These are phyloP conservation scores for Caenorhabditis wallacei DNA, from an alignment of 2,888 invertebrate species.

Conservation along the genomic window DNA sequence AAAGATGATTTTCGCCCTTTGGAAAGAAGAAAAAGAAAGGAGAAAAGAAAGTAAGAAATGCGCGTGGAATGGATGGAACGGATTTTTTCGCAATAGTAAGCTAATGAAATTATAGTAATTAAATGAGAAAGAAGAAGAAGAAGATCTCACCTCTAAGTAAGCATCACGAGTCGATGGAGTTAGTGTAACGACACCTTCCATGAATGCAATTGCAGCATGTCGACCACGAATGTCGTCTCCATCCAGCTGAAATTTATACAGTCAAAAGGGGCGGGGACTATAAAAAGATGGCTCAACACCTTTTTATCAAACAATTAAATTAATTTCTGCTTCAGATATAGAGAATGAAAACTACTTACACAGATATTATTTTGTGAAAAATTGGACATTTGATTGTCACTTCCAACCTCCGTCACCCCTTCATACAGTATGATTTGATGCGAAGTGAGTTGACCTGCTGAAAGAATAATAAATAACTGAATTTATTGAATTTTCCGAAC, in stretches of 20 bases:
- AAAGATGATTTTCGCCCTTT: constrained; percentile 2
- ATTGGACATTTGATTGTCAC: constrained; percentile 86
- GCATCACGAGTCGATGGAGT: constrained; percentile 96
- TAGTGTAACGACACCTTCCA: constrained; percentile 93
- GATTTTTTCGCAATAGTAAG: constrained; percentile 19
- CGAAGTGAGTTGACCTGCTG: constrained; percentile 50
- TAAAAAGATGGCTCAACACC: neutral
- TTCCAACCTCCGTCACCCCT: constrained; percentile 88
- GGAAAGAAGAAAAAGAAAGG: neutral
- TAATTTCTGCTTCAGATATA: too few species aligned
- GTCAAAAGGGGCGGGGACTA: constrained; percentile 11
- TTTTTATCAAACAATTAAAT: too few species aligned
- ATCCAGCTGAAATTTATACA: constrained; percentile 87
- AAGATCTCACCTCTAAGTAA: constrained; percentile 88
- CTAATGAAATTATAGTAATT: constrained; percentile 20
- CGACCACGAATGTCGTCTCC: constrained; percentile 95
- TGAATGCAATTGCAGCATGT: constrained; percentile 94
- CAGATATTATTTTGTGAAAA: constrained; percentile 73
- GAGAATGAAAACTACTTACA: too few species aligned
- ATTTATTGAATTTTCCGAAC: neutral
- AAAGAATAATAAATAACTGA: neutral
- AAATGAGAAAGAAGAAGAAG: neutral
- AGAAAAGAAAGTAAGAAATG: neutral
- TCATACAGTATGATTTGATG: constrained; percentile 59
- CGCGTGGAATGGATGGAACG: constrained; percentile 17